These are phyloP conservation scores for Andrena marginata DNA, from an alignment of 2,888 invertebrate genomes.

Conservation along the genomic window DNA sequence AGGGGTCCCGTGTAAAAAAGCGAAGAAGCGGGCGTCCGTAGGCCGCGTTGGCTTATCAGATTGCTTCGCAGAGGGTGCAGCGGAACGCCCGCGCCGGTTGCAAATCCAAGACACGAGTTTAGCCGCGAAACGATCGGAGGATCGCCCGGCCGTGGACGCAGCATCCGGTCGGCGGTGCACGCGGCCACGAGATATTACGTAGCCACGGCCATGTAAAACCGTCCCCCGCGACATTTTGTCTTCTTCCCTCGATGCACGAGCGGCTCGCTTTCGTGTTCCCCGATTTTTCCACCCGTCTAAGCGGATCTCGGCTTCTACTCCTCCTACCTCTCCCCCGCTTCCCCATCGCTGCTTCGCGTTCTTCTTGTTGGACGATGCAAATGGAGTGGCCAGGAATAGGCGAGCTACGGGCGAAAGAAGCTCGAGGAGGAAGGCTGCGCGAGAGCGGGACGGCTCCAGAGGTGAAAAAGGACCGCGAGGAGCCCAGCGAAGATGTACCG, in stretches of 20 bases:
- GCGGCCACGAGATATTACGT: constrained; percentile 56
- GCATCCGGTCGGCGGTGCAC: constrained; percentile 46
- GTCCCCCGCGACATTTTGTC: constrained; percentile 65
- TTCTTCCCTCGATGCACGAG: constrained; percentile 55
- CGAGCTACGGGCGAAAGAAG: constrained; percentile 51
- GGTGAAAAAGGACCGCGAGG: constrained; percentile 60
- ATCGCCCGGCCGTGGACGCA: constrained; percentile 20
- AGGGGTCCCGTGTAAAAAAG: constrained; percentile 1
- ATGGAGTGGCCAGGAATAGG: constrained; percentile 72
- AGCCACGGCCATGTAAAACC: constrained; percentile 59
- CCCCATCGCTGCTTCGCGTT: constrained; percentile 2
- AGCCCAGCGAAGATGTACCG: constrained; percentile 66
- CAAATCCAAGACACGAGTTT: constrained; percentile 61
- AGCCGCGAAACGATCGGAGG: constrained; percentile 38
- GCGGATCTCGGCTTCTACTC: constrained; percentile 61
- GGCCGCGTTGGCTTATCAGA: constrained; percentile 54
- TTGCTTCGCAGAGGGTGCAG: constrained; percentile 37
- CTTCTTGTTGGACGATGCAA: constrained; percentile 71
- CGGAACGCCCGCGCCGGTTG: constrained; percentile 51
- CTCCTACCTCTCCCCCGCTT: not conserved
- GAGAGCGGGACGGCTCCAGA: constrained; percentile 26
- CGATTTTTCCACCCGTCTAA: constrained; percentile 67
- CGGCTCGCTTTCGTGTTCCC: constrained; percentile 67
- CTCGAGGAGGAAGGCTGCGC: not conserved
- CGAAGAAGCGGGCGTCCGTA: constrained; percentile 12